Conservation (phyloP, 2,113 vertebrate species). For the Hucho hucho region DNA sequence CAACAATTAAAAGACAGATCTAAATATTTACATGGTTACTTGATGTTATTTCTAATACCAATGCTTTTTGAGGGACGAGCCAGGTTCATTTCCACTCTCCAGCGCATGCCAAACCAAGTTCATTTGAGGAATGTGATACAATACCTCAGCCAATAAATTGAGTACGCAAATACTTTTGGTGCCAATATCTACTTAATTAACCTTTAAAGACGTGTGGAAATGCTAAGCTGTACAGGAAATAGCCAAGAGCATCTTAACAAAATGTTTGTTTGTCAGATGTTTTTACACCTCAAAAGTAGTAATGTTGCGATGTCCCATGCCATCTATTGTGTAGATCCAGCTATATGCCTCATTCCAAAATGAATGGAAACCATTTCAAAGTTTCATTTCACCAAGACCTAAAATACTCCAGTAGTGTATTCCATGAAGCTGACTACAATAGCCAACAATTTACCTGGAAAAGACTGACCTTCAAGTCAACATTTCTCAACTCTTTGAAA, state of each 20-base stretch:
- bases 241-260: neutral
- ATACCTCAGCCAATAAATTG: constrained; percentile 29
- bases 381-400: neutral
- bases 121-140: constrained; percentile 36
- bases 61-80: constrained; percentile 20
- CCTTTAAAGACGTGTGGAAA: constrained; percentile 22
- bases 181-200: constrained; percentile 35
- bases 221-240: neutral
- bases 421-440: neutral
- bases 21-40: constrained; percentile 3
- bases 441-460: neutral
- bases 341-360: neutral
- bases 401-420: neutral
- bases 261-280: neutral
- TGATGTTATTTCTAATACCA: neutral
- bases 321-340: neutral
- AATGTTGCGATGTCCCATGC: neutral
- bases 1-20: neutral
- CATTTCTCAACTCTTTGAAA: neutral
- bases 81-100: constrained; percentile 14
- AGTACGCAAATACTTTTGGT: constrained; percentile 38
- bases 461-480: neutral
- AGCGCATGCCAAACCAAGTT: constrained; percentile 22
- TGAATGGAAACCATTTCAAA: neutral
- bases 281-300: neutral